Evolutionary conservation across 2,797 vertebrate genomes (phyloP), one percentile per base, ranked within the genome.

Genomic region (Xiphophorus birchmanni): DNA sequence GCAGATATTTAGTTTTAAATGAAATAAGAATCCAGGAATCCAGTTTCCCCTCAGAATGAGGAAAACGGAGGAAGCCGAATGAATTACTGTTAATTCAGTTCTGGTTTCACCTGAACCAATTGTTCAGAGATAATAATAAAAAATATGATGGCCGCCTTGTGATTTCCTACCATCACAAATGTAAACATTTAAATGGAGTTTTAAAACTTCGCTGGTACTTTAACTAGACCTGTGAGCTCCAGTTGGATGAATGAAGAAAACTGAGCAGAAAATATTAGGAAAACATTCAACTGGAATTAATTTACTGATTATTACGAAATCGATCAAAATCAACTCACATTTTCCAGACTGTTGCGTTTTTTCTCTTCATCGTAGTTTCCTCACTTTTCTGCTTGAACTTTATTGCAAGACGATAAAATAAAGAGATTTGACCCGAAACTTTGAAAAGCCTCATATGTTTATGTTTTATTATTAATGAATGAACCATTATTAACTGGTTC

Each of bases 21-120:
- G 60, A 75, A 44, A 2, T 35, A 50, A 76, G 50, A 78, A 77
- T 84, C 86, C 26, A 80, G 44, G 32, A 74, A 80, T 82, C 74
- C 78, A 9, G 56, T 47, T 74, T 69, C 3, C 56, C 1, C 45
- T 74, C 26, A 56, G 54, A 26, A 56, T n/a, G 52, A 26, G 52
- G 52, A 67, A 75, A 0, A 15, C 15, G 13, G 72, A 69, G 47
- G 11, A 69, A 69, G 65, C 21, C 1, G 1, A 11, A 44, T 2
- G 11, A n/a, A n/a, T 48, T 8, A 9, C 12, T 29, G 18, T 10
- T 50, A 0, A 32, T 26, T 74, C n/a, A 5, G 29, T 74, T 52
- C 17, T 74, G 44, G 7, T 21, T 35, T 32, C n/a, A 35, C 23
- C 48, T 50, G 50, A 23, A 7, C 7, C 50, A 8, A 7, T 52